phyloP scores from a whole-genome alignment of 2,888 invertebrate genomes.

The Meganola albula region DNA sequence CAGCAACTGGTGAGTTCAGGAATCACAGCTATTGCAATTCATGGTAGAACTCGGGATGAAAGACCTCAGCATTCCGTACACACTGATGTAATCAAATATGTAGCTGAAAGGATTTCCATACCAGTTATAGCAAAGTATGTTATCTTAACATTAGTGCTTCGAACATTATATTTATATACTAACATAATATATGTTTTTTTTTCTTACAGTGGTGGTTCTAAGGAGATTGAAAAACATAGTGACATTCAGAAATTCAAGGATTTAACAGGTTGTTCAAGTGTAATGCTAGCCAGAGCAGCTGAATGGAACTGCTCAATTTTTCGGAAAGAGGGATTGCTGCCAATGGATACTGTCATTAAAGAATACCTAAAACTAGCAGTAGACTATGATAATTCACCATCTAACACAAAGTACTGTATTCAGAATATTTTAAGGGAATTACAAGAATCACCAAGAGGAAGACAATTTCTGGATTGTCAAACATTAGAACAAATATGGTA shows the following conservation, averaged over 20 bases:
- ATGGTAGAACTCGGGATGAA: slow-evolving; percentile 93
- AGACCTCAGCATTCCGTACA: slow-evolving; percentile 93
- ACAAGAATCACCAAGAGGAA: slow-evolving; percentile 91
- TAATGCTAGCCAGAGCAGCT: slow-evolving; percentile 97
- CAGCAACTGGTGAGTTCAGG: slow-evolving; percentile 89
- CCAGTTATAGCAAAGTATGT: slow-evolving; percentile 97
- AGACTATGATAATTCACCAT: slow-evolving; percentile 93
- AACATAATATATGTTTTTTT: slow-evolving; percentile 11
- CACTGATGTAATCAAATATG: slow-evolving; percentile 83
- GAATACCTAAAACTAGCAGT: slow-evolving; percentile 89
- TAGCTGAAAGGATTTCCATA: slow-evolving; percentile 85
- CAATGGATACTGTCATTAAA: slow-evolving; percentile 89
- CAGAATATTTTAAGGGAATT: slow-evolving; percentile 95
- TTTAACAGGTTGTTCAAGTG: slow-evolving; percentile 88
- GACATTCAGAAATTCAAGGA: slow-evolving; percentile 89
- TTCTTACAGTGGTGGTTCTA: slow-evolving; percentile 96
- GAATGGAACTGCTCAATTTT: slow-evolving; percentile 98
- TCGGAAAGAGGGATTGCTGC: slow-evolving; percentile 83
- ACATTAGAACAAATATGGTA: slow-evolving; percentile 94
- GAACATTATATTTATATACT: background rate
- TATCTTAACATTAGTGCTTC: slow-evolving; percentile 1
- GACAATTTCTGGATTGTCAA: slow-evolving; percentile 88
- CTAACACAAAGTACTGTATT: slow-evolving; percentile 96
- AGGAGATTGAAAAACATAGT: slow-evolving; percentile 83
- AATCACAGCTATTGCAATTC: slow-evolving; percentile 94